Evolutionary conservation across 2,797 vertebrate genomes (phyloP), one percentile per base, ranked within the genome.

Genomic region (Sus cebifrons): DNA sequence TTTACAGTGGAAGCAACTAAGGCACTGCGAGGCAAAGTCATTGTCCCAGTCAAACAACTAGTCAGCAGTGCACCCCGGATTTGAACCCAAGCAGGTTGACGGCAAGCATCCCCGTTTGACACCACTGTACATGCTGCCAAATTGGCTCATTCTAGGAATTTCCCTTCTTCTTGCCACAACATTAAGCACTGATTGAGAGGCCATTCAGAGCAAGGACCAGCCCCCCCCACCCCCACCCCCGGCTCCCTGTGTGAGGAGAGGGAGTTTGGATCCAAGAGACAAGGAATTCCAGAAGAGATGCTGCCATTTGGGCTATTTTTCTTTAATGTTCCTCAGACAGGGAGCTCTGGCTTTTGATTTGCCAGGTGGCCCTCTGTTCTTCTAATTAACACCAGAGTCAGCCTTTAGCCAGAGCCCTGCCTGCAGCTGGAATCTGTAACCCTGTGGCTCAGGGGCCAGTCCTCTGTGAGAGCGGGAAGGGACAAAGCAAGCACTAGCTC

Each of bases 111-210:
- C 44, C 62, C 1, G 20, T 16, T 60, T 65, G 79, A 75, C 23
- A 68, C 68, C 29, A 44, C 40, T 20, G 11, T 44, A 21, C 23
- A 20, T 1, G 0, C 36, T 64, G 89, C 95, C 95, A 95, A 75
- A 84, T 23, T 71, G 93, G 79, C 93, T 96, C 32, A 73, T 86
- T 97, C 83, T n/a, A 96, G 91, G 94, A 87, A 89, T 96, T 96
- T 96, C 91, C 85, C 54, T 92, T 89, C 70, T 74, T 54, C 4
- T 29, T 16, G 83, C 90, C 79, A 84, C 78, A 75, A 44, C 54
- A 64, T 23, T 73, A 93, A 67, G 81, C 68, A 68, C 75, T n/a
- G 65, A 97, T 79, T 62, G 81, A 27, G 49, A 79, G 86, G 94
- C 91, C 91, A 77, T 95, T 96, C 71, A 94, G 96, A 94, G 78